A percentile compares a stretch with the other conserved stretches of the same genome.
These are phyloP conservation scores for Triplophysa yarkandensis DNA, from an alignment of 2,797 vertebrate species.

Conservation along the genomic window DNA sequence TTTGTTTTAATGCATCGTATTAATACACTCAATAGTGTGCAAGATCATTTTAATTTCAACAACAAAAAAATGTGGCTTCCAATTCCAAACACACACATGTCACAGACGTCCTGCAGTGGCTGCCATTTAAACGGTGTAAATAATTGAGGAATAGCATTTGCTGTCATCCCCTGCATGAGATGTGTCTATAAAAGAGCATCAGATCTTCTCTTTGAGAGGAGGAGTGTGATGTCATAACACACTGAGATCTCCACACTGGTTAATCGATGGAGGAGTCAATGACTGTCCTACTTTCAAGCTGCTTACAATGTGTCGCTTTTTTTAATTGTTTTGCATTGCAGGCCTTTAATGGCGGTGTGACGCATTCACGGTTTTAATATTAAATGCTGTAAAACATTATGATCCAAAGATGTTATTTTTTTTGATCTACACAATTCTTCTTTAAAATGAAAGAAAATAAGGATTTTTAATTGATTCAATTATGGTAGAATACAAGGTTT, in stretches of 20 bases:
- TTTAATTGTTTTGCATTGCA: not conserved
- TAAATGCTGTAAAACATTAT: not conserved
- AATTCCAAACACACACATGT: slow-evolving; percentile 39
- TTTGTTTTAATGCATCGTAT: not conserved
- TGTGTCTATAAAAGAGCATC: slow-evolving; percentile 79
- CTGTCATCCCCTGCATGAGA: slow-evolving; percentile 80
- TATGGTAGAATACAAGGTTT: too few species aligned
- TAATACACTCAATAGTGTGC: not conserved
- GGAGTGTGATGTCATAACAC: slow-evolving; percentile 41
- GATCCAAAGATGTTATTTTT: too few species aligned
- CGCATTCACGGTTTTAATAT: not conserved
- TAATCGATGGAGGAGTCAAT: slow-evolving; percentile 42
- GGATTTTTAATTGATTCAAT: too few species aligned
- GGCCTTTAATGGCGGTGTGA: not conserved
- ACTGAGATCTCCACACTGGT: slow-evolving; percentile 35
- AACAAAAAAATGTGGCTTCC: slow-evolving; percentile 23
- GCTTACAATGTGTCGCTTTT: slow-evolving; percentile 29
- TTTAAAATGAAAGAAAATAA: not conserved
- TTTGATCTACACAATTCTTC: too few species aligned
- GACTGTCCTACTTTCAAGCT: slow-evolving; percentile 28
- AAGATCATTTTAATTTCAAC: not conserved
- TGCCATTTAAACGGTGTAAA: slow-evolving; percentile 86
- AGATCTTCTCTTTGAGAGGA: slow-evolving; percentile 67
- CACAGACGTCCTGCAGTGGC: slow-evolving; percentile 73
- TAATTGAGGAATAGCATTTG: slow-evolving; percentile 87